A percentile compares a stretch with the other conserved stretches of the same genome.
These are phyloP conservation scores for Miichthys miiuy DNA, from an alignment of 2,797 vertebrate genomes.

Conservation along the genomic window DNA sequence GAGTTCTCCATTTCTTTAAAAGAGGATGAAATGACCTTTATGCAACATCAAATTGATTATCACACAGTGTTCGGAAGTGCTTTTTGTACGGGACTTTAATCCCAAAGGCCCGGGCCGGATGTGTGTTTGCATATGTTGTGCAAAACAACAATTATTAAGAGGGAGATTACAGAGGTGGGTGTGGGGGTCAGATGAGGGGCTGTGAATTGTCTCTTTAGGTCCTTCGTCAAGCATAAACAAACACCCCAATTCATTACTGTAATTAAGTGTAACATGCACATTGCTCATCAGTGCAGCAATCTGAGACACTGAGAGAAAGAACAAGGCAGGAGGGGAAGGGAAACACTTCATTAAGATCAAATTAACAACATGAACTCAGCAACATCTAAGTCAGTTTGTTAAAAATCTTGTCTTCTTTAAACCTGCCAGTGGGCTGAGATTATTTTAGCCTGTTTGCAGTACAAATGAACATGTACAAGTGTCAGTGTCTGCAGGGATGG, in stretches of 20 bases:
- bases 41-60: slow-evolving; percentile 77
- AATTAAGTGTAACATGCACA: not conserved
- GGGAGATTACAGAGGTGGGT: slow-evolving; percentile 3
- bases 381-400: not conserved
- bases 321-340: not conserved
- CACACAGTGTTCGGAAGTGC: slow-evolving; percentile 47
- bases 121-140: slow-evolving; percentile 22
- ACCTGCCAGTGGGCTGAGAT: not conserved
- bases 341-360: slow-evolving; percentile 12
- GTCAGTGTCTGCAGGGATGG: slow-evolving; percentile 1
- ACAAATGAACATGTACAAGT: not conserved
- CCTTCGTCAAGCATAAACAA: slow-evolving; percentile 26
- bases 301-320: not conserved
- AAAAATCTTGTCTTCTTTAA: not conserved
- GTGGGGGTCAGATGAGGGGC: not conserved
- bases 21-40: slow-evolving; percentile 82
- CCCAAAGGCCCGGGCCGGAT: slow-evolving; percentile 5
- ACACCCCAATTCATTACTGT: not conserved
- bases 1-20: slow-evolving; percentile 77
- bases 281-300: slow-evolving; percentile 1
- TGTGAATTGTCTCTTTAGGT: slow-evolving; percentile 16
- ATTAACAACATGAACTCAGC: slow-evolving; percentile 1
- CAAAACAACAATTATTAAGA: slow-evolving; percentile 36
- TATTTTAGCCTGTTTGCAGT: slow-evolving; percentile 1
- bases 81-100: slow-evolving; percentile 39